Percentiles rank a stretch among this genome's conserved stretches.
These are phyloP conservation scores for fruit fly (Drosophila melanogaster) DNA, from an alignment of 1,140 invertebrate genomes.

Conservation along the genomic window Release_6_plus_ISO1_MT NT_033777.3:8654501-8655000, in stretches of 20 bases:
- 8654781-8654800: slow-evolving; percentile 8
- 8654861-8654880: neutral
- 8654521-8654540: slow-evolving; percentile 11
- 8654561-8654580: slow-evolving; percentile 8
- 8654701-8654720: neutral
- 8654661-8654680: no score
- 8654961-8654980: slow-evolving; percentile 79
- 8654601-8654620: neutral
- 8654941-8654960: slow-evolving; percentile 79
- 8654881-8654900: neutral
- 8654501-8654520: slow-evolving; percentile 29
- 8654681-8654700: neutral
- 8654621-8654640: neutral
- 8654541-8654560: slow-evolving; percentile 28
- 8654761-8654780: slow-evolving; percentile 2
- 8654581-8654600: slow-evolving; percentile 25
- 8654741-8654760: neutral
- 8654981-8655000: slow-evolving; percentile 58
- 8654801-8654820: neutral
- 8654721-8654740: neutral
- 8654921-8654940: slow-evolving; percentile 5
- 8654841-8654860: neutral
- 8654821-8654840: neutral
- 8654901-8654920: neutral
- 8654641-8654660: no score